A percentile compares a stretch with the other conserved stretches of the same genome.
These are phyloP conservation scores for Tetrao urogallus DNA, from an alignment of 2,113 vertebrate genomes.

Conservation along the genomic window DNA sequence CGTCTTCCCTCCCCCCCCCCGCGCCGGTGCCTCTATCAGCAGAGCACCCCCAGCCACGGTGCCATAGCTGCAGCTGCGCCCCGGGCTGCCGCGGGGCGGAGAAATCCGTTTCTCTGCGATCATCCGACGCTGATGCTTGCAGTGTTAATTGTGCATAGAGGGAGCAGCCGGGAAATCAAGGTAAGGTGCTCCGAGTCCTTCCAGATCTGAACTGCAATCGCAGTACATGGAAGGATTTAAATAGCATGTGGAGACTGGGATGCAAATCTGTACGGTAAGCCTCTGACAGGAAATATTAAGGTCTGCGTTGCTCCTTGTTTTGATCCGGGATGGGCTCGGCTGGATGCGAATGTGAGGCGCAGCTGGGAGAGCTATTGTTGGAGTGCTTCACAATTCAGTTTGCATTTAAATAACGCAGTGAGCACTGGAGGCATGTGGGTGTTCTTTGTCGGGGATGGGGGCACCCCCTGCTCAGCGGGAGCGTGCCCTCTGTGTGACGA, in stretches of 20 bases:
- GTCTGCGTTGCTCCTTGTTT: not conserved
- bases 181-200: not conserved
- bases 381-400: not conserved
- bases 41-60: not conserved
- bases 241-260: not conserved
- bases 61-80: not conserved
- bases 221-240: rapidly evolving
- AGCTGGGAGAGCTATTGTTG: not conserved
- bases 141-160: not conserved
- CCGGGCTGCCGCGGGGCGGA: not conserved
- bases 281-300: not conserved
- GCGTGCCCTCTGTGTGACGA: not conserved
- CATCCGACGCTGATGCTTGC: not conserved
- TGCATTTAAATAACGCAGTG: not conserved
- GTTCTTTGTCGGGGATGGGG: not conserved
- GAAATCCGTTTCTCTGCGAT: not conserved
- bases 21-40: not conserved
- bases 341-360: not conserved
- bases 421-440: rapidly evolving
- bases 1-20: too few relatives aligned
- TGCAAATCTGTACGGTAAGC: not conserved
- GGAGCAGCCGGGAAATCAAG: not conserved
- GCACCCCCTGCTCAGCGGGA: not conserved
- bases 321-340: not conserved
- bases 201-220: rapidly evolving